These are phyloP conservation scores for Steatocranus sp. DNA, from an alignment of 2,797 vertebrate genomes.

Conservation along the genomic window DNA sequence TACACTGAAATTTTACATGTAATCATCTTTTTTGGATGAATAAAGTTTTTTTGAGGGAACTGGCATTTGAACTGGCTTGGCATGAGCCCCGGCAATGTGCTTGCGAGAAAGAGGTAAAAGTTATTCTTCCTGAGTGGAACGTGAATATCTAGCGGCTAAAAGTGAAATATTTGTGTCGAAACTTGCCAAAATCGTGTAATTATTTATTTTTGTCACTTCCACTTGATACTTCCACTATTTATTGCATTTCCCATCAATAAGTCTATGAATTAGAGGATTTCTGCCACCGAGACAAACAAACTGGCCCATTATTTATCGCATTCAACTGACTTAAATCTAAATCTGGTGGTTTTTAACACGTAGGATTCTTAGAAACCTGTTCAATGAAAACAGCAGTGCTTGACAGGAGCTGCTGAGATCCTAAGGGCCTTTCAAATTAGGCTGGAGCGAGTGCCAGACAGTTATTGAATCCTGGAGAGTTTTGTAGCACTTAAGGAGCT, in stretches of 20 bases:
- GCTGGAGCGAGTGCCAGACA: conserved; percentile 55
- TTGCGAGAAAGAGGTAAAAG: background rate
- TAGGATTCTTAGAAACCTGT: conserved; percentile 46
- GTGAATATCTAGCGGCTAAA: background rate
- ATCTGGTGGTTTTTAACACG: conserved; percentile 41
- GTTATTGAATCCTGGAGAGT: conserved; percentile 64
- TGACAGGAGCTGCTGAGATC: conserved; percentile 45
- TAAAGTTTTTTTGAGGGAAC: background rate
- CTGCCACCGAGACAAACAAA: background rate
- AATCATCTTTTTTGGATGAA: background rate
- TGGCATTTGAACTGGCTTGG: background rate
- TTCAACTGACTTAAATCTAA: conserved; percentile 25
- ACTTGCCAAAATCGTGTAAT: background rate
- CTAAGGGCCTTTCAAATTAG: conserved; percentile 43
- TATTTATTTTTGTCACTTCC: background rate
- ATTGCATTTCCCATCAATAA: background rate
- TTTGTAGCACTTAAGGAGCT: conserved; percentile 47
- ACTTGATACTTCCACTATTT: background rate
- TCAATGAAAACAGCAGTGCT: conserved; percentile 60
- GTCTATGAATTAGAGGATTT: background rate
- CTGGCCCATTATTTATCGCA: conserved; percentile 26
- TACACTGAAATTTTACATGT: background rate
- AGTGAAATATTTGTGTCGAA: background rate
- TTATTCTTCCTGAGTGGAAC: background rate
- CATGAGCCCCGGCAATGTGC: background rate